phyloP scores from a whole-genome alignment of 2,888 invertebrate genomes.

The Notocelia uddmanniana region DNA sequence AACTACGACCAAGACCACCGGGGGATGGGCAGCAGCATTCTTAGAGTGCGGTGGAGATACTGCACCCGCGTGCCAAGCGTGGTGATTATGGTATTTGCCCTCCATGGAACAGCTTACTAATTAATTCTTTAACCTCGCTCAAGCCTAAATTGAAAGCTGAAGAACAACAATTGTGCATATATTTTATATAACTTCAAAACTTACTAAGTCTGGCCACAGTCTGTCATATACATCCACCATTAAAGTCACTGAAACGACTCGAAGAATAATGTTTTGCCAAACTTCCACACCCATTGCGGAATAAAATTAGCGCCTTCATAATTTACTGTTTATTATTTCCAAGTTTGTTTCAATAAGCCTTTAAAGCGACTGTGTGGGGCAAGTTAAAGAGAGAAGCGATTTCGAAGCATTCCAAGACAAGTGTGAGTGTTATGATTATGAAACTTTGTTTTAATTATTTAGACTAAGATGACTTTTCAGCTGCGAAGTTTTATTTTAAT shows the following conservation, averaged over 20 bases:
- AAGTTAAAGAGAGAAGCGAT: background rate
- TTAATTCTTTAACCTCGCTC: too few species aligned
- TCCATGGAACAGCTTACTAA: too few species aligned
- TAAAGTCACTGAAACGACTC: slow-evolving; percentile 32
- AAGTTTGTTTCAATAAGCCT: slow-evolving; percentile 63
- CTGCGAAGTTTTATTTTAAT: too few species aligned
- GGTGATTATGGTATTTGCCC: too few species aligned
- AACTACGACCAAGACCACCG: too few species aligned
- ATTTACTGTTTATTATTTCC: slow-evolving; percentile 63
- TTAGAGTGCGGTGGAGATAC: too few species aligned
- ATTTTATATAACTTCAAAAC: slow-evolving; percentile 12
- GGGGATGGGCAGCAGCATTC: too few species aligned
- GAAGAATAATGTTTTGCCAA: slow-evolving; percentile 46
- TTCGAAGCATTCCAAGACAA: background rate
- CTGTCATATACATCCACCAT: slow-evolving; percentile 24
- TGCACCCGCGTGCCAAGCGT: too few species aligned
- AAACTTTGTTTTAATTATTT: too few species aligned
- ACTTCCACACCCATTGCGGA: slow-evolving; percentile 52
- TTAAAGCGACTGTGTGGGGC: slow-evolving; percentile 25
- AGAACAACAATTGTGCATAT: background rate
- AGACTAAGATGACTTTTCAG: too few species aligned
- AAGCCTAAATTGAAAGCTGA: too few species aligned
- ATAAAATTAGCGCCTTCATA: slow-evolving; percentile 63
- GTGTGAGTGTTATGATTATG: too few species aligned
- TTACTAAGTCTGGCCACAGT: background rate